Conservation (phyloP, 2,888 invertebrate genomes). For the Diaperis boleti region DNA sequence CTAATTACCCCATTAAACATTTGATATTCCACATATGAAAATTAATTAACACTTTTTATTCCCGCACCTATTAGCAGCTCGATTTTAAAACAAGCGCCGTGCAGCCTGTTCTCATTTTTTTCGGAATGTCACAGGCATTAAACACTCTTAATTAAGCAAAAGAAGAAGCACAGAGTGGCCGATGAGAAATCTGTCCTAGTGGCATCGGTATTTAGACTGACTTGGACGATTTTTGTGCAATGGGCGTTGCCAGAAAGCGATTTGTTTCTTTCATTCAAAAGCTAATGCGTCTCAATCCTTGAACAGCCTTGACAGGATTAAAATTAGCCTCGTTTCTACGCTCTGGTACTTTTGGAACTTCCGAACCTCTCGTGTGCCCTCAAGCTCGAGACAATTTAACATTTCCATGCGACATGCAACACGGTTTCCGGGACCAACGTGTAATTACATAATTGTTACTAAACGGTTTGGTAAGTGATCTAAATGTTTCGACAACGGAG, state of each 20-base stretch:
- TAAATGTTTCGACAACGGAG: conserved; percentile 16
- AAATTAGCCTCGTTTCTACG: conserved; percentile 13
- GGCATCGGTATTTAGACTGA: no score
- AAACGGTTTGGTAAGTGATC: conserved; percentile 15
- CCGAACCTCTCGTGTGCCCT: conserved; percentile 26
- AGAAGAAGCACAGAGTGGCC: no score
- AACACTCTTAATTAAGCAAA: not conserved
- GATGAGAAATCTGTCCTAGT: no score
- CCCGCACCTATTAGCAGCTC: not conserved
- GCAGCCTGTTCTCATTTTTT: not conserved
- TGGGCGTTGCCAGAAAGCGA: no score
- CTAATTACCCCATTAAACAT: conserved; percentile 20
- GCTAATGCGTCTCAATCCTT: no score
- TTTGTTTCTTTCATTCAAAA: no score
- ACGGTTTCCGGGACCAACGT: conserved; percentile 24
- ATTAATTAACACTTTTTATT: conserved; percentile 12
- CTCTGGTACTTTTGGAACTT: conserved; percentile 7
- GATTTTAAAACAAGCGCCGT: not conserved
- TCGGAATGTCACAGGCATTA: no score
- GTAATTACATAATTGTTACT: conserved; percentile 29
- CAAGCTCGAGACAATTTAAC: conserved; percentile 19
- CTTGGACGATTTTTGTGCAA: conserved; percentile 12
- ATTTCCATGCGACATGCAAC: conserved; percentile 28
- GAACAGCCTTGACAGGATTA: conserved; percentile 19
- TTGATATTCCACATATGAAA: conserved; percentile 11